These are phyloP conservation scores for Patella ulyssiponensis DNA, from an alignment of 2,888 invertebrate genomes.

Conservation along the genomic window DNA sequence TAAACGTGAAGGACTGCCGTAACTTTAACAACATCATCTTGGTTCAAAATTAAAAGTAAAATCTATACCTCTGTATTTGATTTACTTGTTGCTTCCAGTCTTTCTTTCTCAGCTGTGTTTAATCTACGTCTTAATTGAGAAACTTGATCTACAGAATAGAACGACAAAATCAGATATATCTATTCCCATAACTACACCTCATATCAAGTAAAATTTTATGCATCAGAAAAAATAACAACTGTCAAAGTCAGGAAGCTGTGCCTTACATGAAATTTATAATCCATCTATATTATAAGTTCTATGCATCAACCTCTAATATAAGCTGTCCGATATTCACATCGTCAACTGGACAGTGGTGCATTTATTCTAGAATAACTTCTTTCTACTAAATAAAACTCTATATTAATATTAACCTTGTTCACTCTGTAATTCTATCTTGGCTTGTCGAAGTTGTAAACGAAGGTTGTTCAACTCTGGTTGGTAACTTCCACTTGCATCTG, in stretches of 20 bases:
- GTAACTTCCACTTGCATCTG: conserved; percentile 28
- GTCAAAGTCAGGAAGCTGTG: not conserved
- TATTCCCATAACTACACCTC: not conserved
- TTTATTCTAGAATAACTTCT: too few species aligned
- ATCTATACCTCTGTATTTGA: conserved; percentile 63
- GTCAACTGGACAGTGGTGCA: too few species aligned
- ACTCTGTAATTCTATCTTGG: conserved; percentile 54
- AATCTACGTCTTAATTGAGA: conserved; percentile 58
- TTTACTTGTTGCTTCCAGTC: conserved; percentile 59
- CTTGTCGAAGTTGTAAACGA: conserved; percentile 56
- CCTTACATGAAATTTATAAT: too few species aligned
- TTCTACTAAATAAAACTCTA: not conserved
- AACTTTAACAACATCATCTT: too few species aligned
- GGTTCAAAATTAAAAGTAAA: too few species aligned
- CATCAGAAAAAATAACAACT: not conserved
- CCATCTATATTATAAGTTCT: too few species aligned
- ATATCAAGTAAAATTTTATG: not conserved
- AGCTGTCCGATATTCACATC: too few species aligned
- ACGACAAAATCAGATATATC: not conserved
- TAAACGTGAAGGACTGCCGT: too few species aligned
- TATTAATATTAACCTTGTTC: conserved; percentile 56
- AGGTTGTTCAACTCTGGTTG: conserved; percentile 46
- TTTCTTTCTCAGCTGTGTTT: conserved; percentile 63
- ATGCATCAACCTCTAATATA: too few species aligned
- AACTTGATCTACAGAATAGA: conserved; percentile 47